A percentile compares a stretch with the other conserved stretches of the same genome.
Conservation (phyloP, 1,140 invertebrate species). For the Lepidostoma basale region DNA sequence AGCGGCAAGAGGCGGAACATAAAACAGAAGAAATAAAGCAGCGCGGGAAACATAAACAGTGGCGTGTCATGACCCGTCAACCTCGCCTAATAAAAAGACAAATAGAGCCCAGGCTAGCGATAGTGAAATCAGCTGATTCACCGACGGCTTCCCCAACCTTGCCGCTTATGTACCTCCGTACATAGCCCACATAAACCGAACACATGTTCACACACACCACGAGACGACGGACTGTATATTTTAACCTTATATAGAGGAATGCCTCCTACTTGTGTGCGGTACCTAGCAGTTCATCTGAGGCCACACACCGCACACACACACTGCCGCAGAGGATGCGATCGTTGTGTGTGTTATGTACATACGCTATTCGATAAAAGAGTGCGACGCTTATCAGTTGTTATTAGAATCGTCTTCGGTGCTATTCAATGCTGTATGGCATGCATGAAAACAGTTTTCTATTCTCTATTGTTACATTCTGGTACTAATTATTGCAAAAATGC, state of each 20-base stretch:
- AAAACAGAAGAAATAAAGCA: background rate
- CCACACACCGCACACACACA: background rate
- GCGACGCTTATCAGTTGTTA: background rate
- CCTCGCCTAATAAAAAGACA: constrained; percentile 37
- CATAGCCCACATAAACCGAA: constrained; percentile 17
- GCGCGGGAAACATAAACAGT: background rate
- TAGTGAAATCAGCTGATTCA: constrained; percentile 42
- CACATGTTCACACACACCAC: constrained; percentile 15
- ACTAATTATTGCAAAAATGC: no score
- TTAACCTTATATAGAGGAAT: constrained; percentile 31
- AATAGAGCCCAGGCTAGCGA: constrained; percentile 35
- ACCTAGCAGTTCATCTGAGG: background rate
- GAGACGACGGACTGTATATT: constrained; percentile 29
- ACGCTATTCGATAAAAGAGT: background rate
- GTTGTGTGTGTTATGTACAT: background rate
- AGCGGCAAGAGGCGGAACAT: no score
- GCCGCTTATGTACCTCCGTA: constrained; percentile 8
- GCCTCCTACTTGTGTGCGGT: background rate
- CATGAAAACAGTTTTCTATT: no score
- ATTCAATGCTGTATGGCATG: no score
- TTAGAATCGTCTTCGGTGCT: no score
- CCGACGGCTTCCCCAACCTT: constrained; percentile 39
- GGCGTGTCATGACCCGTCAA: constrained; percentile 27
- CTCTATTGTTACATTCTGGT: no score
- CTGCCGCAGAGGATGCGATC: background rate